phyloP scores from a whole-genome alignment of 64 coral and sea anemone species.

The Cladopsammia gracilis region DNA sequence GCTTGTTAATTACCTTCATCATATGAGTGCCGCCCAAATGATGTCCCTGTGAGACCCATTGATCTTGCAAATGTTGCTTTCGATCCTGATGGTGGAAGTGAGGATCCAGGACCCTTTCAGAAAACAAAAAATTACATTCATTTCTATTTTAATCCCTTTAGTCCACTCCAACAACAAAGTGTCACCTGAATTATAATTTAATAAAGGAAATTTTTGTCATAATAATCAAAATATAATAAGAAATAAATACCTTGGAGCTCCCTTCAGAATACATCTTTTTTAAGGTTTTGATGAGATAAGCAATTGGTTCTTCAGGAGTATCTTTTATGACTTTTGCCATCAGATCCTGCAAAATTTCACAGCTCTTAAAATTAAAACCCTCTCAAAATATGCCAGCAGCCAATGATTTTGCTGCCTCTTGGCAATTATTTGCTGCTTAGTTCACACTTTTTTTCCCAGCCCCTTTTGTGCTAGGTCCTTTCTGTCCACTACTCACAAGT shows the following conservation, averaged over 20 bases:
- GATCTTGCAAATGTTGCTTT: slow-evolving; percentile 45
- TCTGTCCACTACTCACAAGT: too few species aligned
- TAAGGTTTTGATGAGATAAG: slow-evolving; percentile 73
- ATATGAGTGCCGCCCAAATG: slow-evolving; percentile 15
- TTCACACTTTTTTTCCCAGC: too few species aligned
- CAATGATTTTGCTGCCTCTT: too few species aligned
- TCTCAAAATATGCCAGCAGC: too few species aligned
- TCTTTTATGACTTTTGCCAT: slow-evolving; percentile 83
- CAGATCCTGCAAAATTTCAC: slow-evolving; percentile 56
- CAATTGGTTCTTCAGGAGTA: slow-evolving; percentile 71
- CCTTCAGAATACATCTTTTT: slow-evolving; percentile 74
- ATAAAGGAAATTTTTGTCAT: too few species aligned
- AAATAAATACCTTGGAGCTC: slow-evolving; percentile 24
- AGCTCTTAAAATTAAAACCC: too few species aligned
- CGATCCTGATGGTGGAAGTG: slow-evolving; percentile 65
- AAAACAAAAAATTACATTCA: too few species aligned
- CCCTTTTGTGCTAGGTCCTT: too few species aligned
- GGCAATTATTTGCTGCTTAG: too few species aligned
- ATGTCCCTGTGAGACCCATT: slow-evolving; percentile 59
- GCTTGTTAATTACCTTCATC: slow-evolving; percentile 39
- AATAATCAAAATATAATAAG: neutral
- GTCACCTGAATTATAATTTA: too few species aligned
- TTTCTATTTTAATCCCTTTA: too few species aligned
- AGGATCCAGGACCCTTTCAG: slow-evolving; percentile 3
- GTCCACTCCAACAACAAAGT: too few species aligned